Percentiles rank a stretch among this genome's conserved stretches.
Evolutionary conservation across 2,797 vertebrate species (phyloP).

Genomic region (Lophius americanus): DNA sequence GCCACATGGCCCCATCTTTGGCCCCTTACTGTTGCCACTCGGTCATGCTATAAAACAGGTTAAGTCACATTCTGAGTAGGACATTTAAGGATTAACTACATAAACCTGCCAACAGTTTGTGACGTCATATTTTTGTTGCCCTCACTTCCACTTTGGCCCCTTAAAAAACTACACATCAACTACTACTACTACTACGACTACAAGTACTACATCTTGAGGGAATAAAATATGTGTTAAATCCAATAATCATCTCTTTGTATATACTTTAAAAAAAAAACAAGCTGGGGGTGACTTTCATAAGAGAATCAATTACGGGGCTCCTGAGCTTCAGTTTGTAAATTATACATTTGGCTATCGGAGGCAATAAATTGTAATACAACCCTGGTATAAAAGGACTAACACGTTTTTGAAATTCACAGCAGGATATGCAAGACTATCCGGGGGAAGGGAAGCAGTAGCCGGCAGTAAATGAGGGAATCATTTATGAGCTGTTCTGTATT

Average conservation of each 20-base stretch:
- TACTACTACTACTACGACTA: too few species aligned
- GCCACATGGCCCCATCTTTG: too few species aligned
- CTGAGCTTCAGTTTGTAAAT: constrained; percentile 85
- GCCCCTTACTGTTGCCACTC: too few species aligned
- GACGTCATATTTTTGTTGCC: constrained; percentile 7
- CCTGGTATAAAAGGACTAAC: constrained; percentile 84
- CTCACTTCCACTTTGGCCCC: constrained; percentile 6
- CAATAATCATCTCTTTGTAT: constrained; percentile 36
- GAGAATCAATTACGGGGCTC: constrained; percentile 89
- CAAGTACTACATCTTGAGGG: constrained; percentile 21
- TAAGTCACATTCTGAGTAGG: too few species aligned
- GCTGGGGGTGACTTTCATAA: constrained; percentile 88
- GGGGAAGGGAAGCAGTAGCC: constrained; percentile 45
- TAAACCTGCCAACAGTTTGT: neutral
- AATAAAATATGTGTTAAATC: constrained; percentile 12
- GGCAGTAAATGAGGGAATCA: constrained; percentile 74
- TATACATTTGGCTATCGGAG: constrained; percentile 86
- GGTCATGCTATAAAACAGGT: too few species aligned
- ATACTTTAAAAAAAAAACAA: constrained; percentile 51
- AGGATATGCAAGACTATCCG: constrained; percentile 60
- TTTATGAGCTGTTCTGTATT: constrained; percentile 57
- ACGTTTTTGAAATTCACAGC: constrained; percentile 85
- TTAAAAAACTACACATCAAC: constrained; percentile 16
- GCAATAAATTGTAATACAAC: constrained; percentile 88
- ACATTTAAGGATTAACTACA: too few species aligned